Conservation (phyloP, 2,888 invertebrate genomes). For the Caenorhabditis imperialis region DNA sequence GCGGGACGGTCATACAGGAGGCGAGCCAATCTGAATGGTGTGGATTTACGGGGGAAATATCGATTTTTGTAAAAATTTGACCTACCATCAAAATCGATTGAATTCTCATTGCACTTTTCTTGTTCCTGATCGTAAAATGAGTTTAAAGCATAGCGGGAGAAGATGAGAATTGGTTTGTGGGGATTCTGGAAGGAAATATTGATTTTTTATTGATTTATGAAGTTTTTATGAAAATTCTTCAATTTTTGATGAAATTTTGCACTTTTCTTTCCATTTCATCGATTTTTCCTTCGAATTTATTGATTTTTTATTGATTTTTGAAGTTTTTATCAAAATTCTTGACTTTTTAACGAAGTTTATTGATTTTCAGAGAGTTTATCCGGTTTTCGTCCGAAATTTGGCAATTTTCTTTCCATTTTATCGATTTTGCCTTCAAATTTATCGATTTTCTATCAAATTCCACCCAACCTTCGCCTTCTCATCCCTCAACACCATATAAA, state of each 20-base stretch:
- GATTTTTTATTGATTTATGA: not conserved
- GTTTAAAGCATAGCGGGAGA: conserved; percentile 42
- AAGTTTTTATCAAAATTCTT: not conserved
- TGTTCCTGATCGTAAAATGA: conserved; percentile 24
- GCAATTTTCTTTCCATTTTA: no score
- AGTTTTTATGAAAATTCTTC: not conserved
- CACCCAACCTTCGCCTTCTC: conserved; percentile 1
- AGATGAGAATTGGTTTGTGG: conserved; percentile 29
- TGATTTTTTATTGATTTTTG: not conserved
- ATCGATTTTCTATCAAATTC: not conserved
- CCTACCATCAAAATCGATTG: conserved; percentile 20
- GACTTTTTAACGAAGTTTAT: no score
- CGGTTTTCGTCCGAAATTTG: no score
- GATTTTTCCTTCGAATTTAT: not conserved
- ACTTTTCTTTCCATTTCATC: not conserved
- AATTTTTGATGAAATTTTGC: not conserved
- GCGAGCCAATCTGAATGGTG: conserved; percentile 26
- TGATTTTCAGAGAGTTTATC: no score
- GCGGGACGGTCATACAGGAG: conserved; percentile 25
- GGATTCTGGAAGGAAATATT: conserved; percentile 18
- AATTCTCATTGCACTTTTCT: conserved; percentile 20
- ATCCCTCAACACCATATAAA: conserved; percentile 36
- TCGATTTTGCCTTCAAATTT: no score
- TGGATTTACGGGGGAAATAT: no score
- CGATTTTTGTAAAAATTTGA: not conserved